A percentile compares a stretch with the other conserved stretches of the same genome.
Conservation (phyloP, 2,888 invertebrate genomes). For the Caprella mutica region DNA sequence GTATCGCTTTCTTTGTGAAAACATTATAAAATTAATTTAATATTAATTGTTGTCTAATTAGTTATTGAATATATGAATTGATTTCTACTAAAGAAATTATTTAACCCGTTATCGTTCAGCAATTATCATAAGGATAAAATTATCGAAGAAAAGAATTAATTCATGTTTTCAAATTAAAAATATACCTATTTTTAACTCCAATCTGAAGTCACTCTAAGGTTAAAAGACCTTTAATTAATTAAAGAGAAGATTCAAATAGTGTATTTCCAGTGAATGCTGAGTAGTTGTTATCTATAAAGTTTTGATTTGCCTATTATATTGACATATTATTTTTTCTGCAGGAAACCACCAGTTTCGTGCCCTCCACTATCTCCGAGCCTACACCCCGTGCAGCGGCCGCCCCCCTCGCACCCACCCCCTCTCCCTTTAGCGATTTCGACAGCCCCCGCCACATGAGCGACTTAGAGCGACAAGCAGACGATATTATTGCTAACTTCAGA, state of each 20-base stretch:
- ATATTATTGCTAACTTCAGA: slow-evolving; percentile 34
- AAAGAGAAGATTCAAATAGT: too few relatives aligned
- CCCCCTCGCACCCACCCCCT: neutral
- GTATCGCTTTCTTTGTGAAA: neutral
- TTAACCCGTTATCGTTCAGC: too few relatives aligned
- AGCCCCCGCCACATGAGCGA: slow-evolving; percentile 8
- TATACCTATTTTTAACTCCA: too few relatives aligned
- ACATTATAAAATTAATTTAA: neutral
- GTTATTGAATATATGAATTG: neutral
- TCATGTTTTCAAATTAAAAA: too few relatives aligned
- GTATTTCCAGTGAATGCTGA: too few relatives aligned
- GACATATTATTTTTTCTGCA: neutral
- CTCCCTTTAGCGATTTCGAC: neutral
- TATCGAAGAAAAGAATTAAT: too few relatives aligned
- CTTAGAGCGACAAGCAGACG: slow-evolving; percentile 32
- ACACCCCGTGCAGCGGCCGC: slow-evolving; percentile 5
- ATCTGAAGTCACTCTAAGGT: too few relatives aligned
- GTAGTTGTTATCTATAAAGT: too few relatives aligned
- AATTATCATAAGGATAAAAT: too few relatives aligned
- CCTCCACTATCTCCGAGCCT: slow-evolving; percentile 2
- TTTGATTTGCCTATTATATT: too few relatives aligned
- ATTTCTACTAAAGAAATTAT: neutral
- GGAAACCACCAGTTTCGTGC: slow-evolving; percentile 12
- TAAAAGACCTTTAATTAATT: too few relatives aligned
- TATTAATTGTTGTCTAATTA: neutral